Evolutionary conservation across 1,140 invertebrate genomes (phyloP), one percentile per base, ranked within the genome.

Genomic region (Chrysoperla carnea): DNA sequence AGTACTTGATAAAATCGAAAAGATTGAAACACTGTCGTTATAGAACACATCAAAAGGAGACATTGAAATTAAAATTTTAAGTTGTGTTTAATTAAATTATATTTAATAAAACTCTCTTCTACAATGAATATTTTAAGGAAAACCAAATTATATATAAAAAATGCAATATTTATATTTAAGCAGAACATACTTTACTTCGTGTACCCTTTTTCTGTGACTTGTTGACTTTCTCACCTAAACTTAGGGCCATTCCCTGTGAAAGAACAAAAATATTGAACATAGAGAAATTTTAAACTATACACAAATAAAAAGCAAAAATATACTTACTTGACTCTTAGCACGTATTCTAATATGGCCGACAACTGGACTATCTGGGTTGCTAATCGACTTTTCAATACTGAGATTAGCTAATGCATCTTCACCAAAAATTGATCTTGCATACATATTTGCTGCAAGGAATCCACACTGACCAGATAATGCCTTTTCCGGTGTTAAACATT

Each of bases 401-500:
- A 99, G 73, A 74, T 99, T 99, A 38, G 94, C 95, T 44, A 99
- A 65, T 3, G 94, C 94, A 65, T 99, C 93, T 67, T 99, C 95
- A 4, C 96, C 96, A 66, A 99, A 99, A 56, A 99, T 98, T 3
- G 93, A 97, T 56, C 91, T 82, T 31, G 95, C 94, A 68, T 98
- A 99, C 72, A 99, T 81, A 59, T 99, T 99, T 29, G 94, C 96
- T 31, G 94, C 94, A 86, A 99, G 91, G 63, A 99, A 99, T 11
- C 93, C 92, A 64, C 94, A 99, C 53, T 97, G 88, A 1, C 94
- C 94, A 7, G 81, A 84, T 29, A 97, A 62, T 13, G 92, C 91
- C 80, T 91, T 90, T 60, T 89, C 89, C 0, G 93, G 92, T 6
- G 95, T 99, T 11, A 99, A 73, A 64, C 94, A 96, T 56, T 93